phyloP scores from a whole-genome alignment of 1,140 invertebrate genomes.

The Leptoteleia sp. region DNA sequence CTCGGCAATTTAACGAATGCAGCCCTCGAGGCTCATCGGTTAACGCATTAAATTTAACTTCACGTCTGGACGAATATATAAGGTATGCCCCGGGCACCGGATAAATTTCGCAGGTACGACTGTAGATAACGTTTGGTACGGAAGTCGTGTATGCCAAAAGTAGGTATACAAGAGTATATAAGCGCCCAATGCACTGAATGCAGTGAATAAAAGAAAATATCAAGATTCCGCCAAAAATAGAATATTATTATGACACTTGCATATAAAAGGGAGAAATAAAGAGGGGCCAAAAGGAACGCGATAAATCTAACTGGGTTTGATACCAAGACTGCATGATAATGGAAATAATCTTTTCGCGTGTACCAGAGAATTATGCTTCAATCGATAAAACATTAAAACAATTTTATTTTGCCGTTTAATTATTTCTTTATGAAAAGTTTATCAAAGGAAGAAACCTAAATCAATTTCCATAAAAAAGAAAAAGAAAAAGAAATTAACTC shows the following conservation, averaged over 20 bases:
- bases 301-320: no score
- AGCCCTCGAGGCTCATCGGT: conserved; percentile 66
- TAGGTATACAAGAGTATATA: conserved; percentile 34
- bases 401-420: no score
- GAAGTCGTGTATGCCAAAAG: conserved; percentile 47
- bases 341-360: no score
- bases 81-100: conserved; percentile 59
- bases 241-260: conserved; percentile 5
- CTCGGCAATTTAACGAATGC: conserved; percentile 61
- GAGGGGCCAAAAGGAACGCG: no score
- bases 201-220: conserved; percentile 27
- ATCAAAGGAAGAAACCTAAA: no score
- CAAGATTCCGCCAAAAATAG: conserved; percentile 23
- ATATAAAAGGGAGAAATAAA: neutral
- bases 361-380: no score
- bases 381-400: no score
- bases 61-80: conserved; percentile 62
- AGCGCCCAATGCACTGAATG: conserved; percentile 10
- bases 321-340: no score
- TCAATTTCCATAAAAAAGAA: no score
- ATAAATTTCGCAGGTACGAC: conserved; percentile 65
- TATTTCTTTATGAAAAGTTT: no score
- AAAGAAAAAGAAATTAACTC: no score
- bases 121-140: conserved; percentile 64
- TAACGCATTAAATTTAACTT: conserved; percentile 68